phyloP scores from a whole-genome alignment of 2,888 invertebrate species.

The Rosalia funebris region DNA sequence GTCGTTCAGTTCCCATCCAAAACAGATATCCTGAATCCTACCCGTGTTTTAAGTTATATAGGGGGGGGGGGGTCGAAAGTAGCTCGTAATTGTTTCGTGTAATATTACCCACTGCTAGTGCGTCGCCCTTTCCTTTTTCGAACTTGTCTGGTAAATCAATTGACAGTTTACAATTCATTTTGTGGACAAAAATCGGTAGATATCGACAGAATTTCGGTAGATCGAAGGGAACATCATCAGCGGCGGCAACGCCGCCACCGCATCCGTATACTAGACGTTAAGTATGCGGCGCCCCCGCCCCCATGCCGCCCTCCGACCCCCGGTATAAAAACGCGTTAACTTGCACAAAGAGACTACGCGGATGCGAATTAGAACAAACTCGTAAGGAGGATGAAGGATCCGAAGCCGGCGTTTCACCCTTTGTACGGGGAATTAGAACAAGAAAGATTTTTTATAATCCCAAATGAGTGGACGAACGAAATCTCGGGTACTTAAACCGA shows the following conservation, averaged over 20 bases:
- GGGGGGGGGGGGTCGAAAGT: too few species aligned
- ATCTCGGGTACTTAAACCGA: conserved; percentile 42
- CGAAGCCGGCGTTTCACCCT: conserved; percentile 40
- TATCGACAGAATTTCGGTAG: too few species aligned
- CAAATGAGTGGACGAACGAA: conserved; percentile 53
- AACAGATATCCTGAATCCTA: too few species aligned
- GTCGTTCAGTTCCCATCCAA: too few species aligned
- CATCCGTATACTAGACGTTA: conserved; percentile 26
- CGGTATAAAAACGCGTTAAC: conserved; percentile 24
- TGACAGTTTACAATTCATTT: too few species aligned
- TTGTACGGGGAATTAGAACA: conserved; percentile 47
- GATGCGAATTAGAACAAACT: conserved; percentile 34
- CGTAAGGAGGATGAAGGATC: conserved; percentile 34
- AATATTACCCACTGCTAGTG: too few species aligned
- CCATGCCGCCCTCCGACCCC: conserved; percentile 12
- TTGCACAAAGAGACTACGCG: conserved; percentile 29
- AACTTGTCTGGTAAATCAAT: too few species aligned
- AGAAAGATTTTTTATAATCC: conserved; percentile 51
- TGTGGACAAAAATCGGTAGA: too few species aligned
- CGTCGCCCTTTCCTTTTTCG: too few species aligned
- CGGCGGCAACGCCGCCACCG: background rate
- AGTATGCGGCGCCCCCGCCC: conserved; percentile 21
- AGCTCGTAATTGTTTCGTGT: too few species aligned
- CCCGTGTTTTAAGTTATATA: too few species aligned
- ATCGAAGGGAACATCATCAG: too few species aligned